A percentile compares a stretch with the other conserved stretches of the same genome.
These are phyloP conservation scores for Cotesia glomerata DNA, from an alignment of 1,140 invertebrate genomes.

Conservation along the genomic window DNA sequence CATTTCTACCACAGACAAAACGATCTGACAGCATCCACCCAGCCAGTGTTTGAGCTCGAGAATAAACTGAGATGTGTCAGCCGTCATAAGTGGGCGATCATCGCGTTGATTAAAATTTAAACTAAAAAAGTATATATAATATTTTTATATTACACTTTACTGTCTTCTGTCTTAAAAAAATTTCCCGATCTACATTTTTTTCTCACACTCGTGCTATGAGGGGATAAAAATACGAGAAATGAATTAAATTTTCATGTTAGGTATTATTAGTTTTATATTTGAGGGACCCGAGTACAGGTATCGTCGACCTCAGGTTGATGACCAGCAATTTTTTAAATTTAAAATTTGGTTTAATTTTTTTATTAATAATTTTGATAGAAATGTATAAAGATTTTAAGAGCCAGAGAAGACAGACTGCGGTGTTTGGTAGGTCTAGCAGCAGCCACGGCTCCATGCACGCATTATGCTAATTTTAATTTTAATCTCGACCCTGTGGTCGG, in stretches of 20 bases:
- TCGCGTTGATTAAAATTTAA: neutral
- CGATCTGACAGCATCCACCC: neutral
- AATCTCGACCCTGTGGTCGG: slow-evolving; percentile 40
- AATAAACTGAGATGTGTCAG: slow-evolving; percentile 7
- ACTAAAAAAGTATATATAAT: no score
- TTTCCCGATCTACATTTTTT: no score
- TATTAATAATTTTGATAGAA: neutral
- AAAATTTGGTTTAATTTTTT: neutral
- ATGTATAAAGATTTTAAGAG: slow-evolving; percentile 16
- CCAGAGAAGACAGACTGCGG: slow-evolving; percentile 8
- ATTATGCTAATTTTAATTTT: slow-evolving; percentile 57
- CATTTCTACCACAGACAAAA: neutral
- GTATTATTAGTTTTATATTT: no score
- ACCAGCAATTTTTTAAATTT: neutral
- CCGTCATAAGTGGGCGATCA: neutral
- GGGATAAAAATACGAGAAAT: no score
- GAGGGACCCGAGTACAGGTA: no score
- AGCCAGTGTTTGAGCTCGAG: neutral
- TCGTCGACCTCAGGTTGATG: no score
- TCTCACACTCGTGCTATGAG: no score
- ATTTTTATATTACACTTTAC: no score
- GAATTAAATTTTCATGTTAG: no score
- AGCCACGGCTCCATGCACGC: slow-evolving; percentile 37
- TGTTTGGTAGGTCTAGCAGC: neutral
- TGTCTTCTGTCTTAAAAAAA: no score